Percentiles rank a stretch among this genome's conserved stretches.
Evolutionary conservation across 2,797 vertebrate species (phyloP).

Genomic region (Catostomus latipinnis): DNA sequence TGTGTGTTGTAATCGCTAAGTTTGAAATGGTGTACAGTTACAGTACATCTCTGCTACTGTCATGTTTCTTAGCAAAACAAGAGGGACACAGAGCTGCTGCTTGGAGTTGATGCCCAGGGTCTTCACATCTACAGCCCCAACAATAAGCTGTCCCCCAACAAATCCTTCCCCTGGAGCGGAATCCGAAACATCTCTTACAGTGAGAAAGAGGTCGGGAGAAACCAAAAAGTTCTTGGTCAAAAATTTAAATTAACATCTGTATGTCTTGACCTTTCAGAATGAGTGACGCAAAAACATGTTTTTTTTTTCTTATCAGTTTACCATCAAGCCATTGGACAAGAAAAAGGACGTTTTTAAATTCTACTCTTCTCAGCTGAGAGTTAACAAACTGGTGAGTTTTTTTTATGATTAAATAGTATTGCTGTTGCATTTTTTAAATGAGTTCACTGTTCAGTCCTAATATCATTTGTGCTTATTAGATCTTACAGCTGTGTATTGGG

Average conservation of each 20-base stretch:
- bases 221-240: neutral
- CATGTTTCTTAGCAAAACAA: slow-evolving; percentile 85
- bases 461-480: slow-evolving; percentile 63
- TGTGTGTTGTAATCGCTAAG: neutral
- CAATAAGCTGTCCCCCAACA: slow-evolving; percentile 89
- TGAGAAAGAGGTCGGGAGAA: slow-evolving; percentile 86
- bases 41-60: neutral
- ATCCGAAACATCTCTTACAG: slow-evolving; percentile 92
- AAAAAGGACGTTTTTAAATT: slow-evolving; percentile 95
- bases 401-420: neutral
- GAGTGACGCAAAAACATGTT: neutral
- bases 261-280: neutral
- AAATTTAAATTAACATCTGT: neutral
- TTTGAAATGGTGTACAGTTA: neutral
- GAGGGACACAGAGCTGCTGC: slow-evolving; percentile 86
- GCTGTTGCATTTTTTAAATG: neutral
- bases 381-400: slow-evolving; percentile 88
- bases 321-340: slow-evolving; percentile 92
- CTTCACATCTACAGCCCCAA: slow-evolving; percentile 91
- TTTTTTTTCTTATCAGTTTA: slow-evolving; percentile 77
- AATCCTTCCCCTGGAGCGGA: slow-evolving; percentile 91
- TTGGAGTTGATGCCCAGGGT: slow-evolving; percentile 90
- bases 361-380: slow-evolving; percentile 89
- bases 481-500: slow-evolving; percentile 90
- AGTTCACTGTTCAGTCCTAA: neutral